Percentiles rank a stretch among this genome's conserved stretches.
These are phyloP conservation scores for Lordiphosa collinella DNA, from an alignment of 1,140 invertebrate species.

Conservation along the genomic window DNA sequence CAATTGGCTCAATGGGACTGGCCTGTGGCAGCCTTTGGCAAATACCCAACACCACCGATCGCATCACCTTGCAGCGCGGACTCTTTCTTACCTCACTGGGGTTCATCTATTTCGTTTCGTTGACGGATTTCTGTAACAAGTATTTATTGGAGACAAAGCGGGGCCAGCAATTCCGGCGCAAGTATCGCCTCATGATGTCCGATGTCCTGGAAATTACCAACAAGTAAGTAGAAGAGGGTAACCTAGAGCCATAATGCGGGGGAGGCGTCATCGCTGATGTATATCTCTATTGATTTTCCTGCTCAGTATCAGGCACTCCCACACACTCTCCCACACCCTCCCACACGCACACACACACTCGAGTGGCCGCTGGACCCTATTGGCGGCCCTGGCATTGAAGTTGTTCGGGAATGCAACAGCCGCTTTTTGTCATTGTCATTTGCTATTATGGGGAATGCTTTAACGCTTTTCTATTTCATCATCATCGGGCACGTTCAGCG, in stretches of 20 bases:
- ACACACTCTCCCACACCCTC: conserved; percentile 1
- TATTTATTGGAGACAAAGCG: conserved; percentile 81
- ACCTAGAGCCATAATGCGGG: no score
- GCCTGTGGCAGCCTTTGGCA: conserved; percentile 77
- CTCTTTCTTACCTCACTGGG: conserved; percentile 82
- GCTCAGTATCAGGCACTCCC: background rate
- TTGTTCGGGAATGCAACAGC: background rate
- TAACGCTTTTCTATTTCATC: background rate
- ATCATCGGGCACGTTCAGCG: background rate
- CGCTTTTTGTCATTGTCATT: no score
- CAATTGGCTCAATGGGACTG: conserved; percentile 74
- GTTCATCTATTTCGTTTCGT: conserved; percentile 83
- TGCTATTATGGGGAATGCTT: no score
- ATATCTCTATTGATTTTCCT: conserved; percentile 35
- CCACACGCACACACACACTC: conserved; percentile 3
- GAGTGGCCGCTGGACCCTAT: conserved; percentile 2
- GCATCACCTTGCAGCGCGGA: conserved; percentile 82
- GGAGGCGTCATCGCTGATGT: background rate
- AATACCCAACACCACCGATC: conserved; percentile 75
- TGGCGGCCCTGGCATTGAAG: background rate
- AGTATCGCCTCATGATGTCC: conserved; percentile 82
- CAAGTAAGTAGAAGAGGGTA: conserved; percentile 82
- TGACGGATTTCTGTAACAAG: conserved; percentile 83
- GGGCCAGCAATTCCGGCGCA: conserved; percentile 82
- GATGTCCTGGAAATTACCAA: conserved; percentile 86